Base-by-base conservation (phyloP, 2,797 vertebrate species). In the Rhinella marina region DNA sequence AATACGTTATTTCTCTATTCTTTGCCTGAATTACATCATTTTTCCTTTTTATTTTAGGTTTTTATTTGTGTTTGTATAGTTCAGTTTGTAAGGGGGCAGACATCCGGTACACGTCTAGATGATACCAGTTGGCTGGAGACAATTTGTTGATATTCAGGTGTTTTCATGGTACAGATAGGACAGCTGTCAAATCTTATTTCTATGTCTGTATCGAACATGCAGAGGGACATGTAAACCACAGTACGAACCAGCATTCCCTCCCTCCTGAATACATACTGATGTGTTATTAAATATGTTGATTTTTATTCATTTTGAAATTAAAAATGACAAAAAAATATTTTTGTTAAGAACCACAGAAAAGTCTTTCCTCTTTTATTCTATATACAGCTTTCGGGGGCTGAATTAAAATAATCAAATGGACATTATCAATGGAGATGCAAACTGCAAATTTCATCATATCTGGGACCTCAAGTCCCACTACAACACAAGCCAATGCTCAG, bases 251-350 rank as follows among this genome's bases (percentile, higher is more conserved):
- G 79, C 29, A 57, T 79, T 78, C 79, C 66, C 80, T 56, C 48
- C 3, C 66, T 50, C 10, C 52, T 25, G 27, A 66, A 76, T 82
- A 76, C 76, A 68, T 82, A 83, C 78, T 76, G 79, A 86, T 86
- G 75, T 89, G 84, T 89, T 89, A 82, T 81, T 50, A 79, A 68
- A 77, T 82, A 83, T 83, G 81, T 86, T 86, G 80, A 86, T 86
- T 86, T 89, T 77, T 89, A 82, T 77, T 85, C 52, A 77, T 85
- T 85, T 85, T 85, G 41, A 85, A 85, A 78, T 78, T 86, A 50
- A 82, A 89, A 86, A 78, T 72, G 68, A 78, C 82, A 88, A 84
- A 77, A 85, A 86, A 89, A 86, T 89, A 86, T 89, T 89, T 89
- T 89, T 89, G 88, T 89, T 89, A 89, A 77, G 72, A 89, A 89